phyloP scores from a whole-genome alignment of 2,113 vertebrate genomes.

The Caretta caretta region DNA sequence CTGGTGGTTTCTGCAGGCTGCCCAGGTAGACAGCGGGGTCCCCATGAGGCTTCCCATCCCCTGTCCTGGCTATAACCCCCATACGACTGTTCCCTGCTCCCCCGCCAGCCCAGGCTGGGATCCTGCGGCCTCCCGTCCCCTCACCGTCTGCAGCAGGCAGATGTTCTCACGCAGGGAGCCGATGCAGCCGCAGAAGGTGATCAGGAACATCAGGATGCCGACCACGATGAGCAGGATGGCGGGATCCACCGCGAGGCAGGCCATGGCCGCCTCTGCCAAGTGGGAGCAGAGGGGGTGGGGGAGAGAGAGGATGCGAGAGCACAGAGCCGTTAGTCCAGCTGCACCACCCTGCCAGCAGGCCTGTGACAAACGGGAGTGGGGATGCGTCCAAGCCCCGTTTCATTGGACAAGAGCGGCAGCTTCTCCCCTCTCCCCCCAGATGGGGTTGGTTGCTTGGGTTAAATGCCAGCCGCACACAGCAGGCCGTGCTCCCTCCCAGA shows the following conservation, averaged over 20 bases:
- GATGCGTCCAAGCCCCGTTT: not conserved
- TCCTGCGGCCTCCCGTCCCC: not conserved
- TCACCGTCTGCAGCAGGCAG: slow-evolving; percentile 90
- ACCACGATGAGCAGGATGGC: slow-evolving; percentile 88
- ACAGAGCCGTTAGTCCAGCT: not conserved
- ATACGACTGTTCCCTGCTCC: not conserved
- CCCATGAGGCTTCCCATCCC: no score
- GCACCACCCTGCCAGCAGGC: not conserved
- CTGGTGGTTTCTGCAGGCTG: not conserved
- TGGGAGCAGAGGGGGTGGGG: not conserved
- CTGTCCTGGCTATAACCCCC: no score
- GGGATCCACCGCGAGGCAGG: slow-evolving; percentile 88
- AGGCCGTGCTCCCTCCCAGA: not conserved
- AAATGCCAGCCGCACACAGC: not conserved
- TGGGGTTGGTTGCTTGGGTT: not conserved
- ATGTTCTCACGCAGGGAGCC: slow-evolving; percentile 95
- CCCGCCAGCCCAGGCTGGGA: not conserved
- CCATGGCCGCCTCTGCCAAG: slow-evolving; percentile 86
- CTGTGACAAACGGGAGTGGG: no score
- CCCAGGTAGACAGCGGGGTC: no score
- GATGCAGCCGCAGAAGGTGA: slow-evolving; percentile 96
- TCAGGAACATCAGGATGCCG: slow-evolving; percentile 91
- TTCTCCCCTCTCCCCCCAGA: not conserved
- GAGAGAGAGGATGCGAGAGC: not conserved
- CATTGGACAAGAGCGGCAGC: not conserved